Percentiles rank a stretch among this genome's conserved stretches.
Evolutionary conservation across 2,888 invertebrate species (phyloP).

Genomic region (Euzetes globulus): DNA sequence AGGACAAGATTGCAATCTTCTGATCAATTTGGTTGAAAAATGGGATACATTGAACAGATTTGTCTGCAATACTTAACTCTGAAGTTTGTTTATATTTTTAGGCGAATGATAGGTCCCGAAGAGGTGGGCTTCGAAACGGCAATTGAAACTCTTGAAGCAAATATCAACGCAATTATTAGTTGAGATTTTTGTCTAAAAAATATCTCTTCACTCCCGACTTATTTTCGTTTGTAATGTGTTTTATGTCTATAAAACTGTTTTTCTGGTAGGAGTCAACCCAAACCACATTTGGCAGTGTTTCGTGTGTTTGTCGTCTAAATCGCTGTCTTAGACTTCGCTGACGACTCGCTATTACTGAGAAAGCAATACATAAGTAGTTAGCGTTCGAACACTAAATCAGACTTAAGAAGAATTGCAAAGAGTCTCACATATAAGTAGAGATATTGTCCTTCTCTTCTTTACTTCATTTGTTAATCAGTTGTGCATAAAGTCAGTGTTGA

Average conservation of each 20-base stretch:
- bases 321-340: neutral
- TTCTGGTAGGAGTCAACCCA: neutral
- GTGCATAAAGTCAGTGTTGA: neutral
- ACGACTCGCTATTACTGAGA: neutral
- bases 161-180: no score
- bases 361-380: constrained; percentile 20
- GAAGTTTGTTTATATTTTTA: no score
- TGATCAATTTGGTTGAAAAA: no score
- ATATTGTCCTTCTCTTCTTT: neutral
- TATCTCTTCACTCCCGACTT: neutral
- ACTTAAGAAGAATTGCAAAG: neutral
- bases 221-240: neutral
- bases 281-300: constrained; percentile 24
- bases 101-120: no score
- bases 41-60: no score
- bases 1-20: no score
- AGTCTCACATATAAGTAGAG: neutral
- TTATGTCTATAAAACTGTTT: neutral
- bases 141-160: no score
- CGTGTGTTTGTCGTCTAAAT: neutral
- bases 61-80: no score
- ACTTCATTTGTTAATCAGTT: neutral
- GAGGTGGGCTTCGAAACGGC: no score
- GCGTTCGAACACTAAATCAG: neutral
- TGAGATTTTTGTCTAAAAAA: neutral